Evolutionary conservation across 2,797 vertebrate species (phyloP), one percentile per base, ranked within the genome.

Genomic region (Etheostoma perlongum): DNA sequence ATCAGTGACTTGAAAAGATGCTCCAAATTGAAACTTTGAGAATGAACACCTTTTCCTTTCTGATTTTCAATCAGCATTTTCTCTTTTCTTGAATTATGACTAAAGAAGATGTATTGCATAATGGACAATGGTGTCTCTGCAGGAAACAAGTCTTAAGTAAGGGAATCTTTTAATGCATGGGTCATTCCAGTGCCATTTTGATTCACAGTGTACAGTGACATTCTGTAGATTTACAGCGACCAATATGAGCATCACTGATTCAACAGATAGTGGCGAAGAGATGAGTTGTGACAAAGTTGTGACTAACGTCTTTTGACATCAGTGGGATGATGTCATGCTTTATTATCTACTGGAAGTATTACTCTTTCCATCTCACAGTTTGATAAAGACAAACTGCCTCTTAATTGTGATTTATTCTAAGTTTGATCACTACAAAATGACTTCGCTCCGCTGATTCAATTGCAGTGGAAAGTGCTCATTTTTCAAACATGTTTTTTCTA

Each of bases 231-330:
- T 5, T 74, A 47, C 33, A 27, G 62, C 48, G 13, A 59, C 25
- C 49, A 27, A 42, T 42, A 2, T 36, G 51, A 66, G 74, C 78
- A 68, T 58, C 74, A 53, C 46, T 46, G 86, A 86, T 90, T 91
- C 84, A 89, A 89, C 87, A 90, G 86, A 90, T 82, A 78, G 85
- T 57, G 57, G 65, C 65, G 64, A 72, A 73, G 69, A 73, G 81
- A 89, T 67, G 81, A 86, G 83, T 84, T 87, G 83, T 84, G 89
- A 86, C 89, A 88, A 90, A 92, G 80, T 92, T 91, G 85, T 78
- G 74, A 85, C 83, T 88, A 80, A 91, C 88, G 75, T 80, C 57
- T 82, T 81, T 83, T 91, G 90, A 92, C 87, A 78, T 79, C 83
- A 80, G 67, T 81, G 77, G 82, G 74, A 72, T 82, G 85, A 87